Evolutionary conservation across 2,888 invertebrate genomes (phyloP), one percentile per base, ranked within the genome.

Genomic region (Strigamia crassipes): DNA sequence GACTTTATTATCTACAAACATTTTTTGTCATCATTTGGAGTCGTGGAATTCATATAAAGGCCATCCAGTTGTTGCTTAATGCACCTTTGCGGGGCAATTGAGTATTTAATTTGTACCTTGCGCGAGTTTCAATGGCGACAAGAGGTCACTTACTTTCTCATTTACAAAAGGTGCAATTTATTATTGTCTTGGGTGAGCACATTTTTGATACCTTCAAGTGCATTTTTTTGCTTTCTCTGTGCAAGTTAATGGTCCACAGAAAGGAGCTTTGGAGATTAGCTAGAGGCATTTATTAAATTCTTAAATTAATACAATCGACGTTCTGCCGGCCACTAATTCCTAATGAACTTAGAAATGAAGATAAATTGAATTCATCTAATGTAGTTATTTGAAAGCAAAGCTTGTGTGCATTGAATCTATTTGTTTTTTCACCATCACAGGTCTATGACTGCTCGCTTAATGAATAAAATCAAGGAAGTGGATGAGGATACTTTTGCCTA

Each of bases 71-170:
- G 73, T 73, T 73, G 23, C 73, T 73, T 73, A 73, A 73, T 73
- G 73, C 31, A 73, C 73, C 12, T 73, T 73, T 31, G 73, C 12
- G 73, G 27, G 31, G 73, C 31, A 73, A 73, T 73, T 27, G 73
- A 73, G 73, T 31, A 27, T 73, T n/a, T 73, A 73, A 73, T 73
- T 27, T 31, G 73, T 31, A 73, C 73, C 56, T 73, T 73, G 73
- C 27, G 27, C 27, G 73, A 31, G n/a, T 73, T 73, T 73, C 73
- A 9, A 27, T 73, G 61, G 73, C 73, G 73, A 73, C 73, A 73
- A 73, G 73, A 73, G 73, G 73, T 73, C 73, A 73, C 73, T 73
- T 73, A 31, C 73, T 73, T 73, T 73, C 73, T 73, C 73, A 73
- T 73, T 73, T 73, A 73, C 12, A 15, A 73, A 73, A 73, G 73